Conservation (phyloP, 1,140 invertebrate species). For the Micrasema minimum region DNA sequence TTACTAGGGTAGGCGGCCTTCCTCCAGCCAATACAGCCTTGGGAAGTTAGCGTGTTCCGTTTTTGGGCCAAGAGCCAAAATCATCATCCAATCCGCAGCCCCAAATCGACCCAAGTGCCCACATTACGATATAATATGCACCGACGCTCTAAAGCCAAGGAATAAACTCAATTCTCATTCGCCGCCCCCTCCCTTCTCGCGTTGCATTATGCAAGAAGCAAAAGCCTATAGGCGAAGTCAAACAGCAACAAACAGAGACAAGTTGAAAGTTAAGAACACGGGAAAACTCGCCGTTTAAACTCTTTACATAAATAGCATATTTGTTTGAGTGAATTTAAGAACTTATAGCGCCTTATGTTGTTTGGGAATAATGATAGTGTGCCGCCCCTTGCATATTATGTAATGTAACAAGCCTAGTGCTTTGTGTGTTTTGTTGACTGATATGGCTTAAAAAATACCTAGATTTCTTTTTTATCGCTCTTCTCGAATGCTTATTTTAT, state of each 20-base stretch:
- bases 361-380: too few relatives aligned
- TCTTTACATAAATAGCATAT: neutral
- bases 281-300: constrained; percentile 22
- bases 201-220: constrained; percentile 30
- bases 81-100: constrained; percentile 32
- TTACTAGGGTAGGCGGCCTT: constrained; percentile 46
- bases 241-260: constrained; percentile 15
- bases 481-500: too few relatives aligned
- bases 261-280: neutral
- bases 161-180: constrained; percentile 42
- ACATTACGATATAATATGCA: neutral
- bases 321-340: too few relatives aligned
- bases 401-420: too few relatives aligned
- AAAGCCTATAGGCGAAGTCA: constrained; percentile 40
- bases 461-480: too few relatives aligned
- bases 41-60: neutral
- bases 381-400: too few relatives aligned
- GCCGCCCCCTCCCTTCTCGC: constrained; percentile 5
- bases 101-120: constrained; percentile 1
- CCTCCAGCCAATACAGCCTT: constrained; percentile 31
- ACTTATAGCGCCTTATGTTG: too few relatives aligned
- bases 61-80: constrained; percentile 23
- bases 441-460: too few relatives aligned
- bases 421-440: too few relatives aligned
- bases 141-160: constrained; percentile 25